phyloP scores from a whole-genome alignment of 2,797 vertebrate species.

The Chanos chanos region DNA sequence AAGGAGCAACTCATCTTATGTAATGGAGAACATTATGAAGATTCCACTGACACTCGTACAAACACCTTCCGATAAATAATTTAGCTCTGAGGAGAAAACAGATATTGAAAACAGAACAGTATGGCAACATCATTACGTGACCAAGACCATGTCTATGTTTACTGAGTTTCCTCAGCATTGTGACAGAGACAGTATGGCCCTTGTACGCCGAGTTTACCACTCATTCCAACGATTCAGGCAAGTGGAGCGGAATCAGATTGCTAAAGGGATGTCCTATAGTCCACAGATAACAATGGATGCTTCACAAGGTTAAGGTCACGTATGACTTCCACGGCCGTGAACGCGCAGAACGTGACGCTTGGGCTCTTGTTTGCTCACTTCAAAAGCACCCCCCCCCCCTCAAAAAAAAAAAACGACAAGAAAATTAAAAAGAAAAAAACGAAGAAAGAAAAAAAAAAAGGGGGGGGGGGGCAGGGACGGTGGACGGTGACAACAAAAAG shows the following conservation, averaged over 20 bases:
- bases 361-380: not conserved
- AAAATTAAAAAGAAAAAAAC: constrained; percentile 53
- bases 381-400: constrained; percentile 43
- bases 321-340: constrained; percentile 29
- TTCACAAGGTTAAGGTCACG: constrained; percentile 46
- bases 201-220: not conserved
- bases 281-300: constrained; percentile 31
- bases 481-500: too few species aligned
- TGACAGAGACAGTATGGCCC: constrained; percentile 21
- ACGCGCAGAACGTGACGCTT: not conserved
- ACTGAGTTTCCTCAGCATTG: not conserved
- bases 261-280: constrained; percentile 12
- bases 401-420: constrained; percentile 31
- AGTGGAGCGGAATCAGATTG: constrained; percentile 31
- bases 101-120: too few species aligned
- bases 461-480: too few species aligned
- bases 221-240: constrained; percentile 32
- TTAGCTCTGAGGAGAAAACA: too few species aligned
- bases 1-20: too few species aligned
- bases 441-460: too few species aligned
- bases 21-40: too few species aligned
- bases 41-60: not conserved
- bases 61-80: too few species aligned
- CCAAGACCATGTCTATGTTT: constrained; percentile 13
- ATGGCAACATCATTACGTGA: too few species aligned